Evolutionary conservation across 2,888 invertebrate genomes (phyloP).

Genomic region (Galeruca laticollis): DNA sequence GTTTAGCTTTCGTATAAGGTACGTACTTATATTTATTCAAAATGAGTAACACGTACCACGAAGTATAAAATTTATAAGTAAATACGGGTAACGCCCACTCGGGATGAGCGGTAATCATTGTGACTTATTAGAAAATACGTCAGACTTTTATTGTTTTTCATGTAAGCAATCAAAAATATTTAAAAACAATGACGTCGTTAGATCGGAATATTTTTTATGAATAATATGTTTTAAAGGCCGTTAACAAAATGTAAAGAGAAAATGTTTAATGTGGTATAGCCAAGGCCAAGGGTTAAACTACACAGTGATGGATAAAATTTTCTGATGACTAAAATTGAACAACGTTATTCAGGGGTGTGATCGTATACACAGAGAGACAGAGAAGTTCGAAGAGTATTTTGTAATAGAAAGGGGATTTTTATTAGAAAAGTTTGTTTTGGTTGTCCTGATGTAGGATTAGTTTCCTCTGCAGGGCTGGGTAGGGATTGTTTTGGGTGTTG

Average conservation of each 20-base stretch:
- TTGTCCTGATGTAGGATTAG: too few species aligned
- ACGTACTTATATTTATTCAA: slow-evolving; percentile 15
- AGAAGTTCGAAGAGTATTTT: too few species aligned
- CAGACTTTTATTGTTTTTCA: slow-evolving; percentile 2
- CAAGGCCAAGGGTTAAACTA: background rate
- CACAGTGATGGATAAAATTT: too few species aligned
- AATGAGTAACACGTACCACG: slow-evolving; percentile 20
- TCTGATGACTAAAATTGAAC: too few species aligned
- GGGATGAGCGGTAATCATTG: slow-evolving; percentile 22
- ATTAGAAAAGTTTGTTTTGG: too few species aligned
- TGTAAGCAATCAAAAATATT: background rate
- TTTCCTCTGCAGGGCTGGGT: too few species aligned
- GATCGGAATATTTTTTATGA: background rate
- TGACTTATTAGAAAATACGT: slow-evolving; percentile 21
- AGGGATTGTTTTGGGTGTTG: too few species aligned
- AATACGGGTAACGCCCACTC: slow-evolving; percentile 21
- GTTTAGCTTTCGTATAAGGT: slow-evolving; percentile 34
- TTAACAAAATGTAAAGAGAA: background rate
- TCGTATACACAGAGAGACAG: too few species aligned
- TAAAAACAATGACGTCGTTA: slow-evolving; percentile 3
- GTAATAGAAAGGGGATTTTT: too few species aligned
- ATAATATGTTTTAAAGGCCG: background rate
- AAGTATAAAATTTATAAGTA: slow-evolving; percentile 30
- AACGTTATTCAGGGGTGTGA: too few species aligned
- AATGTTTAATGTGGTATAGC: background rate